These are phyloP conservation scores for Phenacoccus solenopsis DNA, from an alignment of 1,140 invertebrate genomes.

Conservation along the genomic window DNA sequence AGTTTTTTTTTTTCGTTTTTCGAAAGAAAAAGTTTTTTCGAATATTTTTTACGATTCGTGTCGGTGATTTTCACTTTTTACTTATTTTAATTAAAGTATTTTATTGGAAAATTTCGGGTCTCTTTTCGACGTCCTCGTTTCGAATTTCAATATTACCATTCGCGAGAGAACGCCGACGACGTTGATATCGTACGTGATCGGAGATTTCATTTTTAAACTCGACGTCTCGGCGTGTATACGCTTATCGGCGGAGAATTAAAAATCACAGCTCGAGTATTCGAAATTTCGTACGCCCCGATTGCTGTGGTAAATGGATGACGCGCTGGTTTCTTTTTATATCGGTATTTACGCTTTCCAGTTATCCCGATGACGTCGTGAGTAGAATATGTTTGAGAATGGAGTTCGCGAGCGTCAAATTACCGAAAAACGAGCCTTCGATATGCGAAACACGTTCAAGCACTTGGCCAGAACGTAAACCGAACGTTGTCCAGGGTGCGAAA, in stretches of 20 bases:
- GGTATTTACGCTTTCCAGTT: not conserved
- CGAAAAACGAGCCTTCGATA: no score
- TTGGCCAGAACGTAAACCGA: no score
- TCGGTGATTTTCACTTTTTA: not conserved
- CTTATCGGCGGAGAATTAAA: no score
- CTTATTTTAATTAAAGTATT: constrained; percentile 1
- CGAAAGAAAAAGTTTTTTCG: not conserved
- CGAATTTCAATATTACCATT: not conserved
- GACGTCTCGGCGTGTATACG: no score
- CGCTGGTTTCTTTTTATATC: not conserved
- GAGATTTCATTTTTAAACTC: no score
- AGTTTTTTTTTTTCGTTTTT: not conserved
- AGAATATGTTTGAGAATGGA: not conserved
- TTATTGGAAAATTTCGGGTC: not conserved
- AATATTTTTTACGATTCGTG: not conserved
- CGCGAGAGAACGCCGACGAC: no score
- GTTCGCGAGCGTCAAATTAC: not conserved
- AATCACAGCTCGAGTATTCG: no score
- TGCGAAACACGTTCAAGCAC: no score
- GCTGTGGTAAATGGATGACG: no score
- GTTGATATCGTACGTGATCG: no score
- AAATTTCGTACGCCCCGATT: no score
- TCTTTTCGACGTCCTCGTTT: not conserved
- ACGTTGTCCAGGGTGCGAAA: no score
- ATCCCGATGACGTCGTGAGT: not conserved